Evolutionary conservation across 2,797 vertebrate species (phyloP).

Genomic region (Schizopygopsis pylzovi): DNA sequence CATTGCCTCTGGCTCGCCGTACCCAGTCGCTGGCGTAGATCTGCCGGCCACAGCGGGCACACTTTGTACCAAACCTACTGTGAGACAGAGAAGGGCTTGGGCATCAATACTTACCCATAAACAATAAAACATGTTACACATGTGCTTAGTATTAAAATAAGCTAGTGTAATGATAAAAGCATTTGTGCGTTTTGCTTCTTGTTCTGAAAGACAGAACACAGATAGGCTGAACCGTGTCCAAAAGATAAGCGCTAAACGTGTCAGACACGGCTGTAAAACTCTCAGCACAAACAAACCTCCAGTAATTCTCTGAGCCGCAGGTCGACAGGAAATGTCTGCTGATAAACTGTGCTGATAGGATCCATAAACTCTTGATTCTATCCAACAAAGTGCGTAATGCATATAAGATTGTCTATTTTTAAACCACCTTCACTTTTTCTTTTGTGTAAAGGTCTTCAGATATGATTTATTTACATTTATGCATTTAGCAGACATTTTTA

Average conservation of each 20-base stretch:
- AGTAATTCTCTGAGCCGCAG: conserved; percentile 38
- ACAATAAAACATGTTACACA: not conserved
- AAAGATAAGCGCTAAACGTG: conserved; percentile 22
- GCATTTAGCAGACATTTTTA: too few relatives aligned
- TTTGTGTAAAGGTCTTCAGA: not conserved
- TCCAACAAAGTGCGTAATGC: not conserved
- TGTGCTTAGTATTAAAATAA: not conserved
- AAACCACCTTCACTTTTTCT: conserved; percentile 8
- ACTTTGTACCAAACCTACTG: conserved; percentile 99
- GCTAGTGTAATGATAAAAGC: not conserved
- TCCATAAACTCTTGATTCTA: not conserved
- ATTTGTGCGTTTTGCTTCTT: not conserved
- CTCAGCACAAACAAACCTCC: conserved; percentile 35
- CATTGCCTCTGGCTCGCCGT: conserved; percentile 92
- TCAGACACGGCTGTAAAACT: conserved; percentile 28
- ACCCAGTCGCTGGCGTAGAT: conserved; percentile 99
- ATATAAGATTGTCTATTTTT: not conserved
- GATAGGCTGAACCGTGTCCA: conserved; percentile 32
- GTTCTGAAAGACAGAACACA: conserved; percentile 34
- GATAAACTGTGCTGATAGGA: conserved; percentile 42
- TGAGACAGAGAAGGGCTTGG: conserved; percentile 64
- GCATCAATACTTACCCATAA: conserved; percentile 47
- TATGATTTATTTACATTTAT: too few relatives aligned
- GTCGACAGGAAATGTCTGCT: conserved; percentile 45
- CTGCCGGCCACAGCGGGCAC: conserved; percentile 94